Evolutionary conservation across 2,797 vertebrate genomes (phyloP).

Genomic region (Xiphorhynchus erythropygius): DNA sequence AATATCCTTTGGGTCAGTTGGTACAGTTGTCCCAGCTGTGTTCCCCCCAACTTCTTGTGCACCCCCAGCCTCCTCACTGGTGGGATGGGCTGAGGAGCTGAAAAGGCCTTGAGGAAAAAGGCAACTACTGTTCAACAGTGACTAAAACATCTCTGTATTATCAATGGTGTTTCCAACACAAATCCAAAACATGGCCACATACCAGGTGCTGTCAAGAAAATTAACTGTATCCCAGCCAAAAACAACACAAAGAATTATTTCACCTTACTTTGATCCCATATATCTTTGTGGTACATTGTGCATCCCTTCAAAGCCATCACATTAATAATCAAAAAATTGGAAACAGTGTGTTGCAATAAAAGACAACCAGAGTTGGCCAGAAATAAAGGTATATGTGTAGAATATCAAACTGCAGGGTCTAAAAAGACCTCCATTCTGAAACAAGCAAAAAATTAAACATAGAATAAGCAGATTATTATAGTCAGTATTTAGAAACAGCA

Average conservation of each 20-base stretch:
- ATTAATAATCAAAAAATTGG: neutral
- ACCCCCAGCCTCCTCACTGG: neutral
- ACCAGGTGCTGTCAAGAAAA: neutral
- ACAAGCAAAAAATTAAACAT: neutral
- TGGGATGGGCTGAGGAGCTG: neutral
- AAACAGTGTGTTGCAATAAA: neutral
- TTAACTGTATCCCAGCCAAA: neutral
- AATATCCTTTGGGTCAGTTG: neutral
- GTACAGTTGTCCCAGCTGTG: neutral
- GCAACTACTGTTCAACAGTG: fast-evolving
- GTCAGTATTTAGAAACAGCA: neutral
- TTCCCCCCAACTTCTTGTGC: no score
- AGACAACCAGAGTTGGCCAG: neutral
- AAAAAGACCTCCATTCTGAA: neutral
- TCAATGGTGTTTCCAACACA: fast-evolving
- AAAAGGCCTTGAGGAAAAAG: neutral
- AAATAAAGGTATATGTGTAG: neutral
- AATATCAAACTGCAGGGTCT: neutral
- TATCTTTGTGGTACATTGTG: neutral
- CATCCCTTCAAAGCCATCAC: neutral
- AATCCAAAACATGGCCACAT: neutral
- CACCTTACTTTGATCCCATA: neutral
- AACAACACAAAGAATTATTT: neutral
- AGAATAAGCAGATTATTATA: neutral
- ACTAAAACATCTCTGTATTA: neutral